A percentile compares a stretch with the other conserved stretches of the same genome.
These are phyloP conservation scores for Hemistola chrysoprasaria DNA, from an alignment of 2,888 invertebrate genomes.

Conservation along the genomic window DNA sequence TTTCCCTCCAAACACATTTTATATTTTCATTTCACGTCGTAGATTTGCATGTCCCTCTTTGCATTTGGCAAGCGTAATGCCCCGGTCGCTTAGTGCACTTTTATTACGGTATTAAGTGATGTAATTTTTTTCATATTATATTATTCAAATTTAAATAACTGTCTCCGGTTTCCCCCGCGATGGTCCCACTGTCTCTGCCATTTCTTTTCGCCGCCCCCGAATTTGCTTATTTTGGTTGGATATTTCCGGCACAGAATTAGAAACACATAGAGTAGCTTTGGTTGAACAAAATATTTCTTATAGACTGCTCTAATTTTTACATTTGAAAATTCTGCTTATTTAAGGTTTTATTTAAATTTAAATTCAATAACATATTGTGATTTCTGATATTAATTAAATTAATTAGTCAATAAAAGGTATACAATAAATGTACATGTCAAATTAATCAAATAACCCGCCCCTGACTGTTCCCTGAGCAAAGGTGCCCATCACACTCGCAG, in stretches of 20 bases:
- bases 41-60: constrained; percentile 75
- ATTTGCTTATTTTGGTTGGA: constrained; percentile 75
- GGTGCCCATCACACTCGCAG: no score
- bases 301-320: no score
- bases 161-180: constrained; percentile 79
- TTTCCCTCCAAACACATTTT: constrained; percentile 74
- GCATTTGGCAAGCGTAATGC: constrained; percentile 78
- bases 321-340: no score
- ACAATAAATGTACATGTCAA: no score
- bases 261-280: constrained; percentile 40
- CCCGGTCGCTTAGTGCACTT: constrained; percentile 82
- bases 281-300: neutral
- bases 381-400: no score
- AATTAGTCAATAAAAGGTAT: no score
- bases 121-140: constrained; percentile 84
- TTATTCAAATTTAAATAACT: constrained; percentile 84
- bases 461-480: no score
- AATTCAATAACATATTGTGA: no score
- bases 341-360: no score
- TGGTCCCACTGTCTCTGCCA: constrained; percentile 66
- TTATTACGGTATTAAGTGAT: constrained; percentile 83
- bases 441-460: no score
- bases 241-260: constrained; percentile 56
- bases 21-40: constrained; percentile 81
- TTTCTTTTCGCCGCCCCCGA: constrained; percentile 75